Base-by-base conservation (phyloP, 2,113 vertebrate species). In the Phaethon lepturus region DNA sequence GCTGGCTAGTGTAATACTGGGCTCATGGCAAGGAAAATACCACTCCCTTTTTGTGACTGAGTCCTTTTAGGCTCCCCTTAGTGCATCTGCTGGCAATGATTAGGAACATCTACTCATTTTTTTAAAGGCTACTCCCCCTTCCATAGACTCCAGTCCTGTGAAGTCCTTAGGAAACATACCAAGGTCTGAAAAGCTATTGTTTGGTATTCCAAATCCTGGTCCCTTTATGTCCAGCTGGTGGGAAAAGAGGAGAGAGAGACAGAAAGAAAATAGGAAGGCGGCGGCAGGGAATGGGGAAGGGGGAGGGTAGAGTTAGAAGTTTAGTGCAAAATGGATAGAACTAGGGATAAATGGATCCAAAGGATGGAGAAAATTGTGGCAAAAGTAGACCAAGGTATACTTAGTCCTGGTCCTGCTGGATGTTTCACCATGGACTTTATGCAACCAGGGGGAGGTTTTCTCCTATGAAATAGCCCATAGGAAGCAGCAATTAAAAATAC, bases 51-150 rank as follows among this genome's bases (percentile, higher is more conserved):
- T 83, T 92, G 77, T 67, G 90, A 96, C 66, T 81, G 80, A 88
- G 69, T 56, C 77, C 84, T 97, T 80, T 79, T 76, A 95, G 95
- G 77, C 94, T 96, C 95, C 95, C 94, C 81, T 97, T 97, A 97
- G 89, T 90, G 97, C 96, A 96, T 96, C 95, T 96, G 93, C 96
- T 96, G 97, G 97, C 97, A 97, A 97, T 97, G 94, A 96, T 97
- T 97, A 97, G 87, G 81, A 97, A 66, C 94, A 94, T 95, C 93
- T 90, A 93, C 84, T 97, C 53, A 56, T 88, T 95, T 95, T 96
- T 96, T 90, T 87, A 59, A 94, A 95, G 93, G 67, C 50, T 94
- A 86, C 76, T 84, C 84, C 87, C 90, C 79, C 91, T 92, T 84
- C 72, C 87, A 93, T 97, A 93, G 79, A 85, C 85, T 96, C 42